phyloP scores from a whole-genome alignment of 2,113 vertebrate genomes.

The Nesospiza acunhae region DNA sequence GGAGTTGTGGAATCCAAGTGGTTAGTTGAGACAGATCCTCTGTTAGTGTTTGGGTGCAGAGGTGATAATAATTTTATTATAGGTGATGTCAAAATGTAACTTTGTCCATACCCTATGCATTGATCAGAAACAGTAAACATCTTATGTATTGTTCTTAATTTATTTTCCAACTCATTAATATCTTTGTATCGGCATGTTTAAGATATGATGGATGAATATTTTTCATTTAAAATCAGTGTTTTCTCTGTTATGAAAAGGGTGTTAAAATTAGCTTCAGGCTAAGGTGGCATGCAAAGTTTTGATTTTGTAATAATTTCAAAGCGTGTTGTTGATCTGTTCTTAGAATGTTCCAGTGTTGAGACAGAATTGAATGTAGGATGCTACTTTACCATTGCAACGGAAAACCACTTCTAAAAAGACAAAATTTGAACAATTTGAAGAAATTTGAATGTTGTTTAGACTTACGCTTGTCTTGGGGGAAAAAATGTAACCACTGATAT shows the following conservation, averaged over 20 bases:
- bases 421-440: background rate
- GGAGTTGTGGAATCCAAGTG: accelerated
- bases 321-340: background rate
- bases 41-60: background rate
- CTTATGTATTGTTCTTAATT: background rate
- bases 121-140: background rate
- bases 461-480: background rate
- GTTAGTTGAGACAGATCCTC: background rate
- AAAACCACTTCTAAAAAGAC: background rate
- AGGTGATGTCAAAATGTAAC: background rate
- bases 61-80: background rate
- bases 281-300: background rate
- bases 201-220: background rate
- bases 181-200: background rate
- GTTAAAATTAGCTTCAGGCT: background rate
- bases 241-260: background rate
- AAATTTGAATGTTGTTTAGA: background rate
- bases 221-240: background rate
- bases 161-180: background rate
- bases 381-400: background rate
- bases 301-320: background rate
- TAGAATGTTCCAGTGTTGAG: background rate
- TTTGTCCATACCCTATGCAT: background rate
- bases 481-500: background rate
- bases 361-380: background rate